phyloP scores from a whole-genome alignment of 2,888 invertebrate species.

The Pollenia amentaria region DNA sequence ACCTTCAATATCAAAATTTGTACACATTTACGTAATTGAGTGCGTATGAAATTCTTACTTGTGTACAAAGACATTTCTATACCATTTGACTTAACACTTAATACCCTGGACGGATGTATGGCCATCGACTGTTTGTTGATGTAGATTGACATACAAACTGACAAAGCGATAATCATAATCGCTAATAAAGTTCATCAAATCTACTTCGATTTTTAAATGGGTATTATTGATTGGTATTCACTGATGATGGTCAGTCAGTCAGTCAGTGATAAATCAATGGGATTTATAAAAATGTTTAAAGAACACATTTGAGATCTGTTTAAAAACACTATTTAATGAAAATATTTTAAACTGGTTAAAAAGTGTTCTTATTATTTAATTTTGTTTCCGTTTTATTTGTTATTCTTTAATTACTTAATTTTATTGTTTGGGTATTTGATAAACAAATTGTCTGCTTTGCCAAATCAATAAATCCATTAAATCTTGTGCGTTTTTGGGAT shows the following conservation, averaged over 20 bases:
- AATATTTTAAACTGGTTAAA: not conserved
- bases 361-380: not conserved
- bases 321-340: not conserved
- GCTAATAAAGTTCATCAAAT: slow-evolving; percentile 54
- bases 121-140: slow-evolving; percentile 39
- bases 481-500: slow-evolving; percentile 25
- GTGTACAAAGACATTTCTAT: not conserved
- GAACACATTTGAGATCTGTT: not conserved
- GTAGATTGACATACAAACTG: slow-evolving; percentile 45
- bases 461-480: slow-evolving; percentile 62
- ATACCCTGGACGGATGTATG: slow-evolving; percentile 55
- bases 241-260: not conserved
- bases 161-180: slow-evolving; percentile 38
- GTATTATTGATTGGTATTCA: not conserved
- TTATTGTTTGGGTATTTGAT: slow-evolving; percentile 4
- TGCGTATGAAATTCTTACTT: not conserved
- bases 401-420: slow-evolving; percentile 9
- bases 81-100: slow-evolving; percentile 43
- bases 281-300: slow-evolving; percentile 41
- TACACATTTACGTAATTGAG: not conserved
- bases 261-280: slow-evolving; percentile 3
- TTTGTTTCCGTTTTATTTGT: not conserved
- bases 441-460: slow-evolving; percentile 29
- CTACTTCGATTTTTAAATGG: slow-evolving; percentile 1
- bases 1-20: not conserved